Evolutionary conservation across 2,797 vertebrate genomes (phyloP).

Genomic region (Botia kubotai): DNA sequence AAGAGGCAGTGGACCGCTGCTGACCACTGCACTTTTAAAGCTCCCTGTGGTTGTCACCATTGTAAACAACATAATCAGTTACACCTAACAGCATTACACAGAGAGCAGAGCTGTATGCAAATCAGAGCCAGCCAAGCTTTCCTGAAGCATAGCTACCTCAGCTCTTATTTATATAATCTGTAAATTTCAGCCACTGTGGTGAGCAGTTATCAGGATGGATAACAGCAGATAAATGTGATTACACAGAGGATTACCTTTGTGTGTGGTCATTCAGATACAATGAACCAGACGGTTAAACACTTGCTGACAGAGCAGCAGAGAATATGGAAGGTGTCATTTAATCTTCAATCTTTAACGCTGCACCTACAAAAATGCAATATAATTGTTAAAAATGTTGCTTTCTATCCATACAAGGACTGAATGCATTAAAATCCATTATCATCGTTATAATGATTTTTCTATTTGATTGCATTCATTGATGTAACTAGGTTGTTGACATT

Average conservation of each 20-base stretch:
- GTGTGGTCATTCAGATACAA: conserved; percentile 19
- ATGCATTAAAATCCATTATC: neutral
- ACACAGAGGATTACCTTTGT: conserved; percentile 32
- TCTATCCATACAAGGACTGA: neutral
- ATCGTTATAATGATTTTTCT: neutral
- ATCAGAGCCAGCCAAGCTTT: conserved; percentile 49
- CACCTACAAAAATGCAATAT: neutral
- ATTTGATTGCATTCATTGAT: neutral
- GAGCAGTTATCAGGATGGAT: conserved; percentile 44
- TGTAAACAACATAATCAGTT: conserved; percentile 48
- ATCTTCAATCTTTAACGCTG: conserved; percentile 31
- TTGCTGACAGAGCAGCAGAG: conserved; percentile 37
- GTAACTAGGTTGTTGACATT: neutral
- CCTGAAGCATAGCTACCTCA: conserved; percentile 47
- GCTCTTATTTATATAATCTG: conserved; percentile 57
- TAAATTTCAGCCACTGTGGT: conserved; percentile 43
- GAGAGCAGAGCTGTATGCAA: conserved; percentile 54
- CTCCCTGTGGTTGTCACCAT: conserved; percentile 37
- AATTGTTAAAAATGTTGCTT: neutral
- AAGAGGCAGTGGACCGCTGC: conserved; percentile 8
- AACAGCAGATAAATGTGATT: conserved; percentile 55
- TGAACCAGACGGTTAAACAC: conserved; percentile 28
- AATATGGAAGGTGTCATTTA: neutral
- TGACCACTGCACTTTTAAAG: conserved; percentile 34
- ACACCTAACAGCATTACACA: conserved; percentile 37